Conservation (phyloP, 2,797 vertebrate species). For the Cephalopachus bancanus region DNA sequence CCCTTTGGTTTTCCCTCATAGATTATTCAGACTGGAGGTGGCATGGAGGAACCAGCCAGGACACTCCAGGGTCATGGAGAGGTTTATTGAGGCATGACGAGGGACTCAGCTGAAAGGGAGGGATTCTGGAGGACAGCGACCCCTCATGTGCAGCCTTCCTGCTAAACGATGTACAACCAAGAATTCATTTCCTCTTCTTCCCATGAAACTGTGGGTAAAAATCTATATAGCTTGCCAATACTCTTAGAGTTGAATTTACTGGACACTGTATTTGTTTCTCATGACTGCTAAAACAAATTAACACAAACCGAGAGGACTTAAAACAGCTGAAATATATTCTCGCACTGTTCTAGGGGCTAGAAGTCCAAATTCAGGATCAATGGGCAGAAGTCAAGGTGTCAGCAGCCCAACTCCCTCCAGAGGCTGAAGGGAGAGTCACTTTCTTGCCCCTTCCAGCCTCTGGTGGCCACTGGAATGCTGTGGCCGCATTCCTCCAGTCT, state of each 20-base stretch:
- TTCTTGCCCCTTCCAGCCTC: not conserved
- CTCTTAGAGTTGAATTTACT: not conserved
- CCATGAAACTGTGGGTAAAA: not conserved
- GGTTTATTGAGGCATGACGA: not conserved
- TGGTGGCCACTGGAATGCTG: not conserved
- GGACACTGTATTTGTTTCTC: not conserved
- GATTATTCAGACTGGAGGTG: not conserved
- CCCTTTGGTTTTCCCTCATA: not conserved
- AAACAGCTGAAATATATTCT: not conserved
- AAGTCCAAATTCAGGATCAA: not conserved
- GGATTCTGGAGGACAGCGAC: not conserved
- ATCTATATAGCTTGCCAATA: not conserved
- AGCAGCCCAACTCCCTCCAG: accelerated
- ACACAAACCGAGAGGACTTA: not conserved
- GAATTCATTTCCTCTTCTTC: not conserved
- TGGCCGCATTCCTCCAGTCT: not conserved
- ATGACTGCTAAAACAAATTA: not conserved
- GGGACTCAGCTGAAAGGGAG: no score
- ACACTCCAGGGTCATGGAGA: not conserved
- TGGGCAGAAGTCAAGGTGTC: not conserved
- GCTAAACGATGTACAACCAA: accelerated
- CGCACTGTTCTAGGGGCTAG: not conserved
- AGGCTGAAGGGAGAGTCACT: not conserved
- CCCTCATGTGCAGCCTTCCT: not conserved
- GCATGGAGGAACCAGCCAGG: no score